Conservation (phyloP, 2,888 invertebrate species). For the Drosophila mayaguana region DNA sequence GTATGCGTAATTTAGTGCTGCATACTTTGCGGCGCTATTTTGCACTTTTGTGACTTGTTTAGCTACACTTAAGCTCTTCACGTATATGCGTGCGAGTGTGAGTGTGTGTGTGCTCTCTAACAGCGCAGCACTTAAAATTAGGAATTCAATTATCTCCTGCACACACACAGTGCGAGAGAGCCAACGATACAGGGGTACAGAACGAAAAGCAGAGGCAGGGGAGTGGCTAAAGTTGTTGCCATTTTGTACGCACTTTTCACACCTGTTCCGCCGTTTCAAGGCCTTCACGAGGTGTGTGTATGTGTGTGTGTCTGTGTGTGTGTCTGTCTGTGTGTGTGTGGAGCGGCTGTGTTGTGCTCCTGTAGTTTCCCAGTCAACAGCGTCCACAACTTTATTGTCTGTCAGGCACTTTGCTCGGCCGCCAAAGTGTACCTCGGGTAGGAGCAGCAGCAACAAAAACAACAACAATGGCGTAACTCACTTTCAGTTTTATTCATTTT, state of each 20-base stretch:
- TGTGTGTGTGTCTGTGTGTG: not conserved
- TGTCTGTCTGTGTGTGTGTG: no score
- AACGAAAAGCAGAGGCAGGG: not conserved
- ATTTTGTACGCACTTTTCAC: constrained; percentile 77
- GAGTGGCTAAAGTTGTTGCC: constrained; percentile 30
- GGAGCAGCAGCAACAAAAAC: not conserved
- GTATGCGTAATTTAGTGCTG: constrained; percentile 81
- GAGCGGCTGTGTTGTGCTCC: not conserved
- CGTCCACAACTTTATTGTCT: constrained; percentile 57
- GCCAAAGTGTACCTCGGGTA: constrained; percentile 25
- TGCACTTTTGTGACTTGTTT: constrained; percentile 76
- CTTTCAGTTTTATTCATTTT: not conserved
- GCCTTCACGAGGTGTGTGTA: constrained; percentile 34
- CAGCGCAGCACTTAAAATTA: constrained; percentile 78
- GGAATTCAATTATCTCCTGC: constrained; percentile 72
- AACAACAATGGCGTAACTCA: constrained; percentile 7
- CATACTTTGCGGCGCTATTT: constrained; percentile 78
- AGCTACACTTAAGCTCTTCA: constrained; percentile 42
- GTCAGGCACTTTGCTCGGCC: constrained; percentile 21
- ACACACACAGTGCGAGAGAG: constrained; percentile 20
- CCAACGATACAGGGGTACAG: not conserved
- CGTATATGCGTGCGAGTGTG: not conserved
- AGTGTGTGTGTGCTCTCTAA: constrained; percentile 39
- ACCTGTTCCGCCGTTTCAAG: constrained; percentile 67
- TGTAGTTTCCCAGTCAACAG: constrained; percentile 30